Conservation (phyloP, 2,888 invertebrate genomes). For the Leptura quadrifasciata region DNA sequence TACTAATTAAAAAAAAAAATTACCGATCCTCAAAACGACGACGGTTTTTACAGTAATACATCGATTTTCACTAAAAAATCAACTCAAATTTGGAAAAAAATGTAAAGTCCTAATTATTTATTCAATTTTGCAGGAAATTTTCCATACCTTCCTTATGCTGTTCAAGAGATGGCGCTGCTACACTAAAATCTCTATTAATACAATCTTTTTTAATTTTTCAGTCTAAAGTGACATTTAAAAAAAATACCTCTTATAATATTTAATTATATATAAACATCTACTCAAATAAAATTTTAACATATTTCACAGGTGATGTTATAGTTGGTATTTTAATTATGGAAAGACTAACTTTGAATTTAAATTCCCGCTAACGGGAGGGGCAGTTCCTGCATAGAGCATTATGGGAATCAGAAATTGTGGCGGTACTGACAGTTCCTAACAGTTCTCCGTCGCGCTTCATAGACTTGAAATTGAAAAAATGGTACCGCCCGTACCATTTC, state of each 20-base stretch:
- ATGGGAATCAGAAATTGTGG: not conserved
- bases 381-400: not conserved
- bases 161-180: not conserved
- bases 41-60: not conserved
- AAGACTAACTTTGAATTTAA: not conserved
- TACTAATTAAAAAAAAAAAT: not conserved
- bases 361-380: not conserved
- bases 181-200: not conserved
- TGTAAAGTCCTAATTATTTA: not conserved
- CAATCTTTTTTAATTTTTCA: not conserved
- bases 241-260: not conserved
- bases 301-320: too few relatives aligned
- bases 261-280: not conserved
- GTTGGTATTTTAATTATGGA: too few relatives aligned
- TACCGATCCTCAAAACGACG: not conserved
- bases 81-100: not conserved
- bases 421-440: not conserved
- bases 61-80: not conserved
- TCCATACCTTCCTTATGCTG: not conserved
- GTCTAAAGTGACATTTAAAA: not conserved
- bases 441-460: not conserved
- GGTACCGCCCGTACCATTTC: too few relatives aligned
- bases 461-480: not conserved
- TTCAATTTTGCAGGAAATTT: not conserved
- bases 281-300: not conserved